Percentiles rank a stretch among this genome's conserved stretches.
Evolutionary conservation across 2,888 invertebrate species (phyloP).

Genomic region (Agrilus mali): DNA sequence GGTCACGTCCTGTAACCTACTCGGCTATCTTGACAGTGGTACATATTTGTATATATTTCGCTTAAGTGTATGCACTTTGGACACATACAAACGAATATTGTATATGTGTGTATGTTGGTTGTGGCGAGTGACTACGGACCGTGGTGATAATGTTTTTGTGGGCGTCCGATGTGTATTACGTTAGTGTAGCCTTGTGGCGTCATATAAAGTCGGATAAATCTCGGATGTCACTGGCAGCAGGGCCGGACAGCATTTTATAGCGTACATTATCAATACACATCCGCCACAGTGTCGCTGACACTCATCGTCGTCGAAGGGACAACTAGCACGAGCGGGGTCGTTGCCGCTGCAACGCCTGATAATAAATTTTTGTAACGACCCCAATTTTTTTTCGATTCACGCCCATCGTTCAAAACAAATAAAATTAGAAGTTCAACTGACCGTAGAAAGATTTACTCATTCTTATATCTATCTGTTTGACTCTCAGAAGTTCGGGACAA

Average conservation of each 20-base stretch:
- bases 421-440: too few relatives aligned
- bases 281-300: slow-evolving; percentile 32
- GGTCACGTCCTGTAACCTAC: too few relatives aligned
- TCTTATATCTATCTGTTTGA: too few relatives aligned
- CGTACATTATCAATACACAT: slow-evolving; percentile 32
- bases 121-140: slow-evolving; percentile 8
- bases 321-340: neutral
- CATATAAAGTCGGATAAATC: slow-evolving; percentile 33
- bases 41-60: too few relatives aligned
- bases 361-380: too few relatives aligned
- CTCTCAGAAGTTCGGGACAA: too few relatives aligned
- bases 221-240: slow-evolving; percentile 29
- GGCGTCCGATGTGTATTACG: slow-evolving; percentile 19
- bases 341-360: neutral
- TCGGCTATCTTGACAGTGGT: too few relatives aligned
- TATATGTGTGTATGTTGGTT: neutral
- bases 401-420: too few relatives aligned
- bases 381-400: too few relatives aligned
- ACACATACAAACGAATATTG: too few relatives aligned
- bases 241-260: slow-evolving; percentile 31
- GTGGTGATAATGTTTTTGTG: slow-evolving; percentile 21
- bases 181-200: slow-evolving; percentile 9
- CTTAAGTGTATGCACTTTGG: too few relatives aligned
- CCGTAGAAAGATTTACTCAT: too few relatives aligned
- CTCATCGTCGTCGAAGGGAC: slow-evolving; percentile 1